Evolutionary conservation across 2,797 vertebrate species (phyloP).

Genomic region (Enoplosus armatus): DNA sequence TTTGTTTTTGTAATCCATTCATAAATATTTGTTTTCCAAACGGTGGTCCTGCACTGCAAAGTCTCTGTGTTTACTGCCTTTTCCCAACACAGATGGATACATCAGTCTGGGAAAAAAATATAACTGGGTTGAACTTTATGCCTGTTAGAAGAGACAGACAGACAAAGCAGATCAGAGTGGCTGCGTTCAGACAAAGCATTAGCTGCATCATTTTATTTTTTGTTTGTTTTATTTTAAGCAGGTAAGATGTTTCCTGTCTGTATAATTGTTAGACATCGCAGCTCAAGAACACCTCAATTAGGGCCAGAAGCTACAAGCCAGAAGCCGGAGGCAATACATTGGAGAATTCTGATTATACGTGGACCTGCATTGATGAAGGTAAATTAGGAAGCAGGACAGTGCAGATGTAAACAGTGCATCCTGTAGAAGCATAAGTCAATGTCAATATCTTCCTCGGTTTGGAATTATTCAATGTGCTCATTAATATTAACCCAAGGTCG

Average conservation of each 20-base stretch:
- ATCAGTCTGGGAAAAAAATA: constrained; percentile 13
- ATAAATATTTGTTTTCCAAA: not conserved
- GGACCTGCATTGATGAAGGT: constrained; percentile 21
- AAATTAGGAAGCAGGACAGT: not conserved
- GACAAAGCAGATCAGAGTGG: constrained; percentile 36
- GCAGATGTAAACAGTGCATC: not conserved
- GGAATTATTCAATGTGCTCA: constrained; percentile 25
- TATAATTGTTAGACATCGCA: not conserved
- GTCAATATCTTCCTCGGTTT: constrained; percentile 8
- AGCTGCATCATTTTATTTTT: not conserved
- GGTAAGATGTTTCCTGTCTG: not conserved
- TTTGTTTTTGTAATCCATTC: not conserved
- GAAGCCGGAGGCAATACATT: not conserved
- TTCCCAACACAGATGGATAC: not conserved
- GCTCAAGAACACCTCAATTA: constrained; percentile 13
- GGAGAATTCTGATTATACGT: constrained; percentile 11
- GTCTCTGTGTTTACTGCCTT: not conserved
- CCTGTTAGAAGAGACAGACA: constrained; percentile 15
- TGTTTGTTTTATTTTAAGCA: constrained; percentile 7
- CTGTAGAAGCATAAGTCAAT: not conserved
- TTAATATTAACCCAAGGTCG: constrained; percentile 24
- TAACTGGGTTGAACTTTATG: constrained; percentile 29
- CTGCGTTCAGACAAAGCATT: not conserved
- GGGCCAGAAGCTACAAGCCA: not conserved
- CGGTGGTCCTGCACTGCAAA: not conserved